Evolutionary conservation across 2,888 invertebrate species (phyloP).

Genomic region (Mesorhabditis spiculigera): DNA sequence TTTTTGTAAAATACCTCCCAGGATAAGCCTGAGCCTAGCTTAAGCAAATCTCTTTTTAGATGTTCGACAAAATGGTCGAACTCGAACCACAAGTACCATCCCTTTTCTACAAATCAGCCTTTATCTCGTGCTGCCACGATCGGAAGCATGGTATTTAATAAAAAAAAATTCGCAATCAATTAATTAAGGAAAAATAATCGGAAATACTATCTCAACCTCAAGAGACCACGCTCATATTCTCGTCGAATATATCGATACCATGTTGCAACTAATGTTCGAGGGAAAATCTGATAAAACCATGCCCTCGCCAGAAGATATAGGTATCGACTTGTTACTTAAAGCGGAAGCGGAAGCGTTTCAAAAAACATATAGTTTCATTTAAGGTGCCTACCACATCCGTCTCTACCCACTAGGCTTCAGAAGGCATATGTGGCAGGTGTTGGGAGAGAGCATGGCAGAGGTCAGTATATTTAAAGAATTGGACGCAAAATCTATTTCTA

Average conservation of each 20-base stretch:
- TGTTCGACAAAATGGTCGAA: constrained; percentile 40
- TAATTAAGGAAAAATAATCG: neutral
- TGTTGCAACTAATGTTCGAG: constrained; percentile 35
- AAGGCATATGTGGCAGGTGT: constrained; percentile 37
- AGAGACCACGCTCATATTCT: constrained; percentile 52
- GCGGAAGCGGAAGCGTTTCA: too few relatives aligned
- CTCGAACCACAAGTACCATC: constrained; percentile 34
- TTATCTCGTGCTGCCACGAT: constrained; percentile 50
- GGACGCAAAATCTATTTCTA: constrained; percentile 6
- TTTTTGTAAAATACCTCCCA: constrained; percentile 4
- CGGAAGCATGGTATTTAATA: constrained; percentile 15
- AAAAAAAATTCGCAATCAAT: neutral
- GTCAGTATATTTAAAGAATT: constrained; percentile 1
- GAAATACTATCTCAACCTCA: constrained; percentile 26
- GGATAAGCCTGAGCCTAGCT: neutral
- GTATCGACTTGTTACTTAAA: constrained; percentile 16
- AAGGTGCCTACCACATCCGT: constrained; percentile 31
- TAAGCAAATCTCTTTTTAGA: constrained; percentile 19
- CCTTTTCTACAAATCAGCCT: constrained; percentile 51
- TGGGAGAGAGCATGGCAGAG: constrained; percentile 52
- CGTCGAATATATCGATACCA: constrained; percentile 41
- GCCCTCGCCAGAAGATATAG: constrained; percentile 3
- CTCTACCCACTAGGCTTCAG: constrained; percentile 46
- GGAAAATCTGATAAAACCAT: constrained; percentile 12
- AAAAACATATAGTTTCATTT: too few relatives aligned